Evolutionary conservation across 2,888 invertebrate genomes (phyloP).

Genomic region (Acanthoscelides obtectus): DNA sequence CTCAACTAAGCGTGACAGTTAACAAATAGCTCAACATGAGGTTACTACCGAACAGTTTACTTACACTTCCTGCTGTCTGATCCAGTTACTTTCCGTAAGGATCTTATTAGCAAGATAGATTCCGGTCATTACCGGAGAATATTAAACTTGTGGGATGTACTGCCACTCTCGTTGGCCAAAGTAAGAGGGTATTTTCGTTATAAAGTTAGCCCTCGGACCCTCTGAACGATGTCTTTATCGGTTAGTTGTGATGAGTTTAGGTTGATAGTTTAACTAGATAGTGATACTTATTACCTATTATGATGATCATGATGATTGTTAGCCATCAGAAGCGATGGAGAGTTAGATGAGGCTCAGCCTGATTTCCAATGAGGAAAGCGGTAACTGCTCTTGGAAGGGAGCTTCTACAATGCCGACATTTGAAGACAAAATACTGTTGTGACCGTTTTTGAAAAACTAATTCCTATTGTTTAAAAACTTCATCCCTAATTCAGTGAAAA

Average conservation of each 20-base stretch:
- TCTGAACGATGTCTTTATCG: not conserved
- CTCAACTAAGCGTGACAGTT: slow-evolving; percentile 41
- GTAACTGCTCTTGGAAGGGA: too few species aligned
- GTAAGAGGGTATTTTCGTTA: not conserved
- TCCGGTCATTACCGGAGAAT: slow-evolving; percentile 24
- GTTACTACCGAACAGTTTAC: slow-evolving; percentile 40
- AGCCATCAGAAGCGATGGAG: too few species aligned
- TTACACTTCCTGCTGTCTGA: slow-evolving; percentile 41
- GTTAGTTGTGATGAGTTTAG: not conserved
- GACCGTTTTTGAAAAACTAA: too few species aligned
- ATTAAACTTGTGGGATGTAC: slow-evolving; percentile 3
- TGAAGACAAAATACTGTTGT: too few species aligned
- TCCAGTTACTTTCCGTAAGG: slow-evolving; percentile 37
- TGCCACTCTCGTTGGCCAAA: not conserved
- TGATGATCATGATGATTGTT: too few species aligned
- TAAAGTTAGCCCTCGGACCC: not conserved
- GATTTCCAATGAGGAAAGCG: too few species aligned
- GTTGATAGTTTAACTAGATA: not conserved
- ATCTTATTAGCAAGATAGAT: slow-evolving; percentile 46
- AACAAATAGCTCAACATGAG: slow-evolving; percentile 43
- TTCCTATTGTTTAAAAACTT: too few species aligned
- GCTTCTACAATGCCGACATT: too few species aligned
- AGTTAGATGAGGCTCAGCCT: too few species aligned
- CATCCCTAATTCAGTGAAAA: too few species aligned
- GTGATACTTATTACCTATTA: not conserved